A percentile compares a stretch with the other conserved stretches of the same genome.
Evolutionary conservation across 2,888 invertebrate species (phyloP).

Genomic region (Rhamphomyia laevipes): DNA sequence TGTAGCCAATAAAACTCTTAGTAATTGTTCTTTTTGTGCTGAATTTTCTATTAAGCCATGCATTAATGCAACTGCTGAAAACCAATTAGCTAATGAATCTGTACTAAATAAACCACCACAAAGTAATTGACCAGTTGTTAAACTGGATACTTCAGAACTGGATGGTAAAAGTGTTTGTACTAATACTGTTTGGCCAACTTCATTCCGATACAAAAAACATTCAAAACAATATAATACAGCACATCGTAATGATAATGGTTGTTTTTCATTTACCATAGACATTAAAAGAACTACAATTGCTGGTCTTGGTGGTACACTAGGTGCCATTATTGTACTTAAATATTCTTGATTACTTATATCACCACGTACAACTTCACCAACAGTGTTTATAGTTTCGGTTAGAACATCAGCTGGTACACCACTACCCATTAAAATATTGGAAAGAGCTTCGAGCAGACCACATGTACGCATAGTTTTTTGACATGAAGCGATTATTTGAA

Average conservation of each 20-base stretch:
- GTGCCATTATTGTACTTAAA: conserved; percentile 80
- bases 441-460: conserved; percentile 69
- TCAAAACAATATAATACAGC: conserved; percentile 96
- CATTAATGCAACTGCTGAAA: conserved; percentile 81
- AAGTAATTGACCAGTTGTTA: conserved; percentile 77
- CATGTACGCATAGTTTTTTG: conserved; percentile 82
- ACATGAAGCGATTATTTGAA: conserved; percentile 66
- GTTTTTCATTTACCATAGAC: conserved; percentile 99
- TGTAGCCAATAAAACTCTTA: conserved; percentile 82
- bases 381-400: conserved; percentile 91
- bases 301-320: conserved; percentile 85
- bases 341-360: conserved; percentile 84
- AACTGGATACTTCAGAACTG: conserved; percentile 56
- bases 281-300: conserved; percentile 89
- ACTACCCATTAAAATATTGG: conserved; percentile 86
- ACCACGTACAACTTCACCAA: conserved; percentile 83
- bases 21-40: conserved; percentile 75
- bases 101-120: conserved; percentile 85
- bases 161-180: conserved; percentile 88
- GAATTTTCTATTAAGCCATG: conserved; percentile 81
- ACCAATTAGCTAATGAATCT: conserved; percentile 89
- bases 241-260: conserved; percentile 78
- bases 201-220: conserved; percentile 89
- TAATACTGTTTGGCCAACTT: conserved; percentile 73
- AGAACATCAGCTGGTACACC: conserved; percentile 94